phyloP scores from a whole-genome alignment of 2,797 vertebrate genomes.

The Diplodus sargus region DNA sequence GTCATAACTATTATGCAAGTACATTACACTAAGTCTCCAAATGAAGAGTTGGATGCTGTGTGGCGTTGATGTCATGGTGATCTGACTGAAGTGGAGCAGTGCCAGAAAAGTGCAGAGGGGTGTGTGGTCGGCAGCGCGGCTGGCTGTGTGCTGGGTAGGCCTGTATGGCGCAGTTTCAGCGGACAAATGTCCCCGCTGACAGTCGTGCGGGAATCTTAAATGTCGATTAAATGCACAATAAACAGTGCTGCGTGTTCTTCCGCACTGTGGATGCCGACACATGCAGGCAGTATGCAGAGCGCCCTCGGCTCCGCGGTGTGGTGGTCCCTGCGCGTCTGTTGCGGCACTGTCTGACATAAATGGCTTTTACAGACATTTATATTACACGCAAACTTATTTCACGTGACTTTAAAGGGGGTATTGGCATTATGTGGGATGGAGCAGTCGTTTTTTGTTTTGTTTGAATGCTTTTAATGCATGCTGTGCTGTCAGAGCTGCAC shows the following conservation, averaged over 20 bases:
- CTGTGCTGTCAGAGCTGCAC: not conserved
- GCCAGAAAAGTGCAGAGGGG: slow-evolving; percentile 24
- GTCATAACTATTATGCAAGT: slow-evolving; percentile 10
- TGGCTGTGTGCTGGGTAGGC: slow-evolving; percentile 46
- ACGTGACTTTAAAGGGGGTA: accelerated
- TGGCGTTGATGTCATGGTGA: slow-evolving; percentile 11
- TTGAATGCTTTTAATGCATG: not conserved
- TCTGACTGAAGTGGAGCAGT: slow-evolving; percentile 10
- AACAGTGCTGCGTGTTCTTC: slow-evolving; percentile 4
- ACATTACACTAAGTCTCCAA: not conserved
- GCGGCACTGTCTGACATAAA: slow-evolving; percentile 2
- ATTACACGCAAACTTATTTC: not conserved
- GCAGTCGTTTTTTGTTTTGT: no score
- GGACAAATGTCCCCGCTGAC: not conserved
- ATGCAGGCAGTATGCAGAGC: not conserved
- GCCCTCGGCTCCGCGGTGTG: slow-evolving; percentile 34
- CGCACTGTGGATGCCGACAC: slow-evolving; percentile 16
- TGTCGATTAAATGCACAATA: not conserved
- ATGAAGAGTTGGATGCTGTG: not conserved
- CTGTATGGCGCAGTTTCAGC: slow-evolving; percentile 73
- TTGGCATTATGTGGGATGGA: no score
- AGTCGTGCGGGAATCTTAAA: slow-evolving; percentile 2
- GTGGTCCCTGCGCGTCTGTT: not conserved
- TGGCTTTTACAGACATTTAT: not conserved
- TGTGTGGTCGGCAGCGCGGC: slow-evolving; percentile 9